These are phyloP conservation scores for Vannuccia rotundouncinata DNA, from an alignment of 2,888 invertebrate species.

Conservation along the genomic window DNA sequence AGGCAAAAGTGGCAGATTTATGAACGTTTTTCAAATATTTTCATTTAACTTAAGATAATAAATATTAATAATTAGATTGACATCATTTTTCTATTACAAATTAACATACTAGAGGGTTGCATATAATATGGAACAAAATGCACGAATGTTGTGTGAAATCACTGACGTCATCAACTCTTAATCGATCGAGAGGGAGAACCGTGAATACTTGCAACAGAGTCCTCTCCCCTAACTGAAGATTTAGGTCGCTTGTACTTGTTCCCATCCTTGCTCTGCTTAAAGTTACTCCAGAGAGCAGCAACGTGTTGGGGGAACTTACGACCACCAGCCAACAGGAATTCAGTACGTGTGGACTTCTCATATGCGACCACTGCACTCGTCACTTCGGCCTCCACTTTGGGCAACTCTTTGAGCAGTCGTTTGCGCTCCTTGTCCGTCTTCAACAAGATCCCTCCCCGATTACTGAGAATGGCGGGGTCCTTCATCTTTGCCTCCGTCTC, in stretches of 20 bases:
- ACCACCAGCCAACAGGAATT: constrained; percentile 19
- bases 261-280: constrained; percentile 7
- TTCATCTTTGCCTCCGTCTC: constrained; percentile 40
- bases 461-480: constrained; percentile 40
- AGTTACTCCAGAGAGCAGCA: constrained; percentile 32
- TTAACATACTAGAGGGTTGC: too few relatives aligned
- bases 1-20: too few relatives aligned
- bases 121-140: too few relatives aligned
- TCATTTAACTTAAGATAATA: too few relatives aligned
- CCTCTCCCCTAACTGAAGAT: too few relatives aligned
- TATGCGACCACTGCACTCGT: neutral
- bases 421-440: constrained; percentile 40
- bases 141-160: too few relatives aligned
- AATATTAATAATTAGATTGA: too few relatives aligned
- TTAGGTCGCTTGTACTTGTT: neutral
- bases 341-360: neutral
- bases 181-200: too few relatives aligned
- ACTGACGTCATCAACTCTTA: too few relatives aligned
- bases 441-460: constrained; percentile 39
- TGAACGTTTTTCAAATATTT: too few relatives aligned
- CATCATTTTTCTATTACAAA: too few relatives aligned
- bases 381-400: constrained; percentile 20
- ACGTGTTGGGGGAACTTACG: constrained; percentile 34
- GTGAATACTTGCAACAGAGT: too few relatives aligned
- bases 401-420: constrained; percentile 35